These are phyloP conservation scores for Microplitis demolitor DNA, from an alignment of 1,140 invertebrate species.

Conservation along the genomic window DNA sequence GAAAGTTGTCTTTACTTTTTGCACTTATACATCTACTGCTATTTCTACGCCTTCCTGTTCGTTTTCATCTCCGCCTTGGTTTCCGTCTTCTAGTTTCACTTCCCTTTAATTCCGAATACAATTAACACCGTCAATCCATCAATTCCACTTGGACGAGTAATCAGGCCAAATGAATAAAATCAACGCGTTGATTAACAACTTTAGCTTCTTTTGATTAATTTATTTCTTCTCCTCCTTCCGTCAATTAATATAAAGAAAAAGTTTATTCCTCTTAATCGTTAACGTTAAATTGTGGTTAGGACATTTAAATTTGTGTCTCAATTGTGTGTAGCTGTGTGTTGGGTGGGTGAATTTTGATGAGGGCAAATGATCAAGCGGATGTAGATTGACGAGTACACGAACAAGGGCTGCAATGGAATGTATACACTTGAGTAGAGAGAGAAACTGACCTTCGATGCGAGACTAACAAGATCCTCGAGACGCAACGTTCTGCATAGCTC, in stretches of 20 bases:
- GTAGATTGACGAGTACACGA: no score
- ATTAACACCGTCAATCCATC: constrained; percentile 37
- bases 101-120: constrained; percentile 14
- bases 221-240: no score
- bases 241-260: background rate
- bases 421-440: background rate
- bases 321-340: no score
- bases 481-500: constrained; percentile 23
- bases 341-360: background rate
- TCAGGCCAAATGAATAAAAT: constrained; percentile 1
- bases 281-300: no score
- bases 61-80: background rate
- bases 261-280: background rate
- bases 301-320: no score
- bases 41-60: background rate
- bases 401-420: no score
- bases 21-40: background rate
- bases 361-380: background rate
- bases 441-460: constrained; percentile 24
- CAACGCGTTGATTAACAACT: background rate
- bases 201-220: no score
- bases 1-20: background rate
- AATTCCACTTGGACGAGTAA: constrained; percentile 25
- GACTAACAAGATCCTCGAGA: constrained; percentile 47
- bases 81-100: background rate